Percentiles rank a stretch among this genome's conserved stretches.
phyloP scores from a whole-genome alignment of 2,797 vertebrate species.

The Myotis vivesi region DNA sequence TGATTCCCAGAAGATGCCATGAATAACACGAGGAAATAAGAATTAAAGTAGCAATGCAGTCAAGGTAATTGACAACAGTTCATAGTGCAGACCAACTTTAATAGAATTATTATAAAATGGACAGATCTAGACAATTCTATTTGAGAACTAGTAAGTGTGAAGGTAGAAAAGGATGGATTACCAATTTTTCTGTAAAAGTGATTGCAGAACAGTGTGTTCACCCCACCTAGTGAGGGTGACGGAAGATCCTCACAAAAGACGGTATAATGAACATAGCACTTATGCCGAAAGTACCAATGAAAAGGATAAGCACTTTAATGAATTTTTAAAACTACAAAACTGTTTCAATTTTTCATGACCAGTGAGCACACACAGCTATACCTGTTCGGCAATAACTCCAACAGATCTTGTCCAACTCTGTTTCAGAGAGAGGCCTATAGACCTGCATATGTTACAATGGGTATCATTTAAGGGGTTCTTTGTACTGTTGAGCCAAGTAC shows the following conservation, averaged over 20 bases:
- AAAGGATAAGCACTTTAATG: background rate
- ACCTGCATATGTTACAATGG: background rate
- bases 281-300: background rate
- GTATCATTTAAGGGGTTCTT: background rate
- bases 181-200: background rate
- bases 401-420: background rate
- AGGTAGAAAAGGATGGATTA: background rate
- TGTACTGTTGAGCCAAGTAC: background rate
- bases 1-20: background rate
- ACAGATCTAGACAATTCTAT: background rate
- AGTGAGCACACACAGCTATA: background rate
- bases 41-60: background rate
- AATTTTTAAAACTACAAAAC: background rate
- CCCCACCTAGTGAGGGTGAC: accelerated
- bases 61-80: background rate
- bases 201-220: background rate
- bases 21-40: background rate
- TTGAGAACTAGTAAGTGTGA: background rate
- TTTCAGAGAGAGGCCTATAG: background rate
- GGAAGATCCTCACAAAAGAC: background rate
- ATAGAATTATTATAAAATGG: background rate
- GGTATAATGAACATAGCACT: background rate
- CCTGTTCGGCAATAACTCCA: background rate
- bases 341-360: background rate
- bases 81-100: background rate